These are phyloP conservation scores for Agrochola litura DNA, from an alignment of 2,888 invertebrate species.

Conservation along the genomic window DNA sequence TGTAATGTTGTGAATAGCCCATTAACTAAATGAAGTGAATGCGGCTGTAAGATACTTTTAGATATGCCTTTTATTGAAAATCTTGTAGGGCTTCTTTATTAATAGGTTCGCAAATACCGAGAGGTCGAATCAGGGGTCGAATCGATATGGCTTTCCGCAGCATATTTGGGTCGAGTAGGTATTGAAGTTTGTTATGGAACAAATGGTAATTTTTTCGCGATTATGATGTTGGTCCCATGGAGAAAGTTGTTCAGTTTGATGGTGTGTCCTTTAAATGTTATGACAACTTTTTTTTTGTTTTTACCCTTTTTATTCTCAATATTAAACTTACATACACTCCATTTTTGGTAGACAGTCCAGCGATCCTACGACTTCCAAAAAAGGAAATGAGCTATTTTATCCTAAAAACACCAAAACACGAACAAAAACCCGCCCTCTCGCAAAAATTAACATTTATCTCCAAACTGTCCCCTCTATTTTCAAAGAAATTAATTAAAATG, in stretches of 20 bases:
- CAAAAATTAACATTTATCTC: conserved; percentile 35
- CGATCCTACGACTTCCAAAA: too few relatives aligned
- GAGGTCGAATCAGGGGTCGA: background rate
- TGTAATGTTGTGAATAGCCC: background rate
- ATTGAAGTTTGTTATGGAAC: background rate
- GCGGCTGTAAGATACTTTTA: background rate
- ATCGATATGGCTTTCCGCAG: background rate
- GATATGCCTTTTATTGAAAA: background rate
- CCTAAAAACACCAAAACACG: background rate
- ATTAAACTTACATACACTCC: background rate
- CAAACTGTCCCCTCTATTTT: conserved; percentile 38
- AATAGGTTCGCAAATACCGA: background rate
- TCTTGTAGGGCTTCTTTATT: background rate
- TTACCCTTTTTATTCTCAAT: background rate
- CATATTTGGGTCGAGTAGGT: background rate
- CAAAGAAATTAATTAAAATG: conserved; percentile 64
- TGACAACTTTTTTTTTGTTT: background rate
- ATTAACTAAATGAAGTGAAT: background rate
- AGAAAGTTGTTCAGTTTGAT: background rate
- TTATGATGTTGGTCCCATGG: background rate
- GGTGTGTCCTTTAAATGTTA: background rate
- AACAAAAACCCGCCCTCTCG: background rate
- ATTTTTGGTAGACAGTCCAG: background rate
- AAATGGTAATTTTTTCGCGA: background rate
- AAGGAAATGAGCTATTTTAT: background rate